Conservation (phyloP, 2,888 invertebrate species). For the Tipula lateralis region DNA sequence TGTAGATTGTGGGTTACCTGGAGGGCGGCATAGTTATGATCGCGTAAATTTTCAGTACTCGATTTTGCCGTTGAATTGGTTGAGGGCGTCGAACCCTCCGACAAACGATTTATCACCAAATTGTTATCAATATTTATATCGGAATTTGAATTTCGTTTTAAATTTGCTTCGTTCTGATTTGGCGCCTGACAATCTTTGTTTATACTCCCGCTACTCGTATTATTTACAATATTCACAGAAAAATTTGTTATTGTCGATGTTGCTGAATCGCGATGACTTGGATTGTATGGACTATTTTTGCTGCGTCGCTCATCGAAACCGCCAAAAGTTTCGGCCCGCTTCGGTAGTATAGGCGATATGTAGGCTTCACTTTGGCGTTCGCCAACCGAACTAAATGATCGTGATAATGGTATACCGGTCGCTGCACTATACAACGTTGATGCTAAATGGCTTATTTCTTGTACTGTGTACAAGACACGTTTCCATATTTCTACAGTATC, state of each 20-base stretch:
- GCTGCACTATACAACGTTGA: slow-evolving; percentile 64
- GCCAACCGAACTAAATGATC: slow-evolving; percentile 90
- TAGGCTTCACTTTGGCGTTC: slow-evolving; percentile 85
- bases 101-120: slow-evolving; percentile 6
- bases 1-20: slow-evolving; percentile 83
- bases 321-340: slow-evolving; percentile 93
- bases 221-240: slow-evolving; percentile 43
- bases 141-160: slow-evolving; percentile 34
- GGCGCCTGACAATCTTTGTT: neutral
- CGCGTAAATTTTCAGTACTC: slow-evolving; percentile 39
- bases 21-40: slow-evolving; percentile 61
- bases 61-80: slow-evolving; percentile 33
- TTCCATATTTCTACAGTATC: slow-evolving; percentile 78
- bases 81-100: slow-evolving; percentile 54
- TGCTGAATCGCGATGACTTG: neutral
- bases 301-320: slow-evolving; percentile 72
- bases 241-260: slow-evolving; percentile 47
- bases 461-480: slow-evolving; percentile 57
- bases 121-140: slow-evolving; percentile 32
- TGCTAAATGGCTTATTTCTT: slow-evolving; percentile 73
- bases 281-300: slow-evolving; percentile 38
- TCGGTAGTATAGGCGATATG: slow-evolving; percentile 79
- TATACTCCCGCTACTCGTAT: neutral
- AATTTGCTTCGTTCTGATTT: slow-evolving; percentile 29
- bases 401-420: slow-evolving; percentile 69